A percentile compares a stretch with the other conserved stretches of the same genome.
Evolutionary conservation across 2,888 invertebrate species (phyloP).

Genomic region (Laspeyria flexula): DNA sequence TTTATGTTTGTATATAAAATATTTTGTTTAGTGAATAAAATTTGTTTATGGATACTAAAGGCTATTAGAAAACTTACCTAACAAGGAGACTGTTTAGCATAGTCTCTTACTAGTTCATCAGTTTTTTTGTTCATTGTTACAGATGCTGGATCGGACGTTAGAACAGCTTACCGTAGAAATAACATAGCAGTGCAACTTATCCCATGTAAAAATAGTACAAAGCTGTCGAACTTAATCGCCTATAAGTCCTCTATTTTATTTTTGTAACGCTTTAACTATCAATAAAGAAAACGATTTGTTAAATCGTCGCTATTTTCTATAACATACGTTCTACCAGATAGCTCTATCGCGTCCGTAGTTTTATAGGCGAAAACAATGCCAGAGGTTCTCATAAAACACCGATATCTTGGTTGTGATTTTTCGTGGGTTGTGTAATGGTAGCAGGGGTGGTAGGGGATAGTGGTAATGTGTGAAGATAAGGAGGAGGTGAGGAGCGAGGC

Average conservation of each 20-base stretch:
- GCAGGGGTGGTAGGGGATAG: constrained; percentile 51
- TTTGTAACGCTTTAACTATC: constrained; percentile 44
- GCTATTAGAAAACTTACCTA: no score
- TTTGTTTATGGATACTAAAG: no score
- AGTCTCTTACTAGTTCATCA: no score
- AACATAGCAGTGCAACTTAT: constrained; percentile 57
- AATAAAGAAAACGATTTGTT: constrained; percentile 41
- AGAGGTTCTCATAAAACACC: constrained; percentile 79
- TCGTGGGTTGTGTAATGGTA: constrained; percentile 66
- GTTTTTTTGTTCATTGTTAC: constrained; percentile 60
- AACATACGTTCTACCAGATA: constrained; percentile 69
- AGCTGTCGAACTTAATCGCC: constrained; percentile 74
- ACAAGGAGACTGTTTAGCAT: no score
- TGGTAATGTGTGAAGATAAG: constrained; percentile 81
- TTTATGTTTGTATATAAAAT: constrained; percentile 1
- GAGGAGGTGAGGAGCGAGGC: constrained; percentile 77
- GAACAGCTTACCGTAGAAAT: constrained; percentile 59
- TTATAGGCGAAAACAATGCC: constrained; percentile 78
- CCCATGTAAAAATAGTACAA: constrained; percentile 70
- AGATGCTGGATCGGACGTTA: constrained; percentile 84
- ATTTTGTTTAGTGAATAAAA: no score
- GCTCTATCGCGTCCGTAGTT: constrained; percentile 69
- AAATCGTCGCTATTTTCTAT: constrained; percentile 65
- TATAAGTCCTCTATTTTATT: constrained; percentile 44
- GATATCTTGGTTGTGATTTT: constrained; percentile 79